Conservation (phyloP, 2,797 vertebrate species). For the Potorous gilbertii region DNA sequence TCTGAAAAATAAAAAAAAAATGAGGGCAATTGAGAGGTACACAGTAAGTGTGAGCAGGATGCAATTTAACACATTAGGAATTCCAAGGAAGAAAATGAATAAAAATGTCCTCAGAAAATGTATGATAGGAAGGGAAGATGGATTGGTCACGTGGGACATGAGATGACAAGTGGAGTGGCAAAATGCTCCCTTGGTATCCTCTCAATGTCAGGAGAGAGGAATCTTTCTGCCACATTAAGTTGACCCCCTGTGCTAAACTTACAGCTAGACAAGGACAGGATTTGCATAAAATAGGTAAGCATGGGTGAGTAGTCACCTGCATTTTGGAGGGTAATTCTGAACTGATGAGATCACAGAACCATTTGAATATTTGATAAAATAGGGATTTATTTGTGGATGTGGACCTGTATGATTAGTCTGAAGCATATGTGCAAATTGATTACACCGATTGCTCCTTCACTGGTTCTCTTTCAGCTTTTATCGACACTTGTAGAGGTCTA, state of each 20-base stretch:
- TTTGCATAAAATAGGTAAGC: not conserved
- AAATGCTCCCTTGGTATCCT: not conserved
- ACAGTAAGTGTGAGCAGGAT: not conserved
- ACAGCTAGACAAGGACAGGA: not conserved
- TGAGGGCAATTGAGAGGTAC: constrained; percentile 2
- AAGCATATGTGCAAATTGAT: constrained; percentile 1
- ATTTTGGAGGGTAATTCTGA: not conserved
- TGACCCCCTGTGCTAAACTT: not conserved
- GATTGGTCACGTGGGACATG: not conserved
- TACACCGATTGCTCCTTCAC: constrained; percentile 34
- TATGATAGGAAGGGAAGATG: not conserved
- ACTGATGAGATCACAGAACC: not conserved
- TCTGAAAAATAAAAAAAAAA: not conserved
- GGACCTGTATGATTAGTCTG: not conserved
- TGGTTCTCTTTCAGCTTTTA: constrained; percentile 14
- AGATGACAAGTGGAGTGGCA: not conserved
- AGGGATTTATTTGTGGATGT: not conserved
- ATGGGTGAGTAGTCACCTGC: not conserved
- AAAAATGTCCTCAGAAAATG: not conserved
- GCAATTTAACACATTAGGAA: not conserved
- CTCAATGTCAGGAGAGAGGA: not conserved
- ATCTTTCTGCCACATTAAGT: not conserved
- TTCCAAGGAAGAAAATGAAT: not conserved
- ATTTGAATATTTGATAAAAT: not conserved
- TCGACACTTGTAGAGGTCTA: not conserved